Evolutionary conservation across 2,888 invertebrate genomes (phyloP).

Genomic region (Cartodere bifasciata): DNA sequence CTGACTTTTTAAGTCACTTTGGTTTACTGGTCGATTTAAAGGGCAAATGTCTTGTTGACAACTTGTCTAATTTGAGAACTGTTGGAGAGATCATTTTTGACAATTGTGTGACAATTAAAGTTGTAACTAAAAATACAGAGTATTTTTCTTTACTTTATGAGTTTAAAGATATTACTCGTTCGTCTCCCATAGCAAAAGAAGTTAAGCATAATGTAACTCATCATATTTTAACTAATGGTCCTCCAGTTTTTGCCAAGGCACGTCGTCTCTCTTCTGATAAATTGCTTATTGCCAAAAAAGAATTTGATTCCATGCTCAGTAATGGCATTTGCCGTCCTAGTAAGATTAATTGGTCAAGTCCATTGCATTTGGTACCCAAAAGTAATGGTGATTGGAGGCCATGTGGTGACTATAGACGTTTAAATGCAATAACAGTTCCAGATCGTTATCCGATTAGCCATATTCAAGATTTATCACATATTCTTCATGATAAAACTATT

Average conservation of each 20-base stretch:
- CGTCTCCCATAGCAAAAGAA: constrained; percentile 8
- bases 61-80: not conserved
- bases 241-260: constrained; percentile 19
- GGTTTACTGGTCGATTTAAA: constrained; percentile 21
- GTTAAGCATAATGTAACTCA: constrained; percentile 17
- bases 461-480: constrained; percentile 24
- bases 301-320: constrained; percentile 19
- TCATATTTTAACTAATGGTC: constrained; percentile 19
- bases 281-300: too few species aligned
- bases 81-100: not conserved
- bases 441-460: constrained; percentile 31
- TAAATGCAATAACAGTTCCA: constrained; percentile 34
- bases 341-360: constrained; percentile 22
- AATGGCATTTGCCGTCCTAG: constrained; percentile 17
- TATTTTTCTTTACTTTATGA: constrained; percentile 4
- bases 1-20: constrained; percentile 22
- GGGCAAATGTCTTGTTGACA: constrained; percentile 3
- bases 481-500: constrained; percentile 18
- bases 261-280: constrained; percentile 23
- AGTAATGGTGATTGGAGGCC: constrained; percentile 23
- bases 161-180: constrained; percentile 4
- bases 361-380: constrained; percentile 26
- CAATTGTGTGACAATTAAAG: not conserved
- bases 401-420: constrained; percentile 28
- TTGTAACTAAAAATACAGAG: not conserved